A percentile compares a stretch with the other conserved stretches of the same genome.
Conservation (phyloP, 2,797 vertebrate genomes). For the Molothrus aeneus region DNA sequence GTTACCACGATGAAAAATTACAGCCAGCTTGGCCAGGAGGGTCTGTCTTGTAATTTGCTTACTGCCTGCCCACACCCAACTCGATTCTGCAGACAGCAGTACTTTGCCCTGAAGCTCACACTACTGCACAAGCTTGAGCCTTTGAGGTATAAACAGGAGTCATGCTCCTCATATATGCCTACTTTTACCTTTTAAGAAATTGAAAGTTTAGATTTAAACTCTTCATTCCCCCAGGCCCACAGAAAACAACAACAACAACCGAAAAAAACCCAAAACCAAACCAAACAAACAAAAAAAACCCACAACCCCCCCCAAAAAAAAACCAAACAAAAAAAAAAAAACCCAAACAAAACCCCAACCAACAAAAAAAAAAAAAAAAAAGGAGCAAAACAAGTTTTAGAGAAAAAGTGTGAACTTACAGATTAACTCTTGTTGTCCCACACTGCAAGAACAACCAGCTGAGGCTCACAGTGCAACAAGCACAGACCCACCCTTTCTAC, state of each 20-base stretch:
- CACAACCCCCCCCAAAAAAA: too few relatives aligned
- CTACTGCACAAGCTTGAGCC: not conserved
- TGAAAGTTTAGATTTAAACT: not conserved
- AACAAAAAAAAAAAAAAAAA: too few relatives aligned
- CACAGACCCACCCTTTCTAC: not conserved
- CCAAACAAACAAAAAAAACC: too few relatives aligned
- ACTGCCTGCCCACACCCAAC: not conserved
- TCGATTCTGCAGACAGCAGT: accelerated
- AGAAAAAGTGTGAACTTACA: not conserved
- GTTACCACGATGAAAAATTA: not conserved
- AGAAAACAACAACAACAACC: not conserved
- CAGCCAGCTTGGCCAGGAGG: not conserved
- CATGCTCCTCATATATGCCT: not conserved
- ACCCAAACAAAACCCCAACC: too few relatives aligned
- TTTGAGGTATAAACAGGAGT: not conserved
- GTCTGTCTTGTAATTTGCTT: not conserved
- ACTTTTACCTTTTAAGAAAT: not conserved
- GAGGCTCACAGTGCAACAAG: not conserved
- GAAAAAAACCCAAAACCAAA: too few relatives aligned
- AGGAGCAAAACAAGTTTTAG: not conserved
- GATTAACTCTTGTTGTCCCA: not conserved
- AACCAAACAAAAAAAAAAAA: too few relatives aligned
- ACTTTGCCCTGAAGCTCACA: not conserved
- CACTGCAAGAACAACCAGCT: accelerated
- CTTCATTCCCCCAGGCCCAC: accelerated